phyloP scores from a whole-genome alignment of 2,797 vertebrate genomes.

The Sebastes hubbsi region DNA sequence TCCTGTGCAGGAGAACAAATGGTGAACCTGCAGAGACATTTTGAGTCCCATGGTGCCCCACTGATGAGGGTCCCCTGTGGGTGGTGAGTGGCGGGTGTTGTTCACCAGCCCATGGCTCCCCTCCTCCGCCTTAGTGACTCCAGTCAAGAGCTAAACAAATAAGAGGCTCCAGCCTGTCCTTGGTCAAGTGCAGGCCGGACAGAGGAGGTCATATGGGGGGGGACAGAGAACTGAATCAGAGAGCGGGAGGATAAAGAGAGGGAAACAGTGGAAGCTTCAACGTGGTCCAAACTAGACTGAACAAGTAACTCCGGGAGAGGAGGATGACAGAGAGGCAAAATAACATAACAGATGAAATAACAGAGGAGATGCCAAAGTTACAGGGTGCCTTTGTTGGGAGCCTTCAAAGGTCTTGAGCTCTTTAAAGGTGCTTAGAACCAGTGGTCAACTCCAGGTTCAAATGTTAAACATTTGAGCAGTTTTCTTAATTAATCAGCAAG shows the following conservation, averaged over 20 bases:
- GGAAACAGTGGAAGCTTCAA: background rate
- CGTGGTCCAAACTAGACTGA: background rate
- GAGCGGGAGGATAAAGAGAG: background rate
- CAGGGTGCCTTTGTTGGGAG: too few species aligned
- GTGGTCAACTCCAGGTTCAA: too few species aligned
- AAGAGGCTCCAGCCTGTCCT: constrained; percentile 77
- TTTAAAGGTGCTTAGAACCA: too few species aligned
- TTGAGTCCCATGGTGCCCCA: background rate
- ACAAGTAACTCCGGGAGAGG: background rate
- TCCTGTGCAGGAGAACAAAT: background rate
- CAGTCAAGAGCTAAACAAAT: constrained; percentile 76
- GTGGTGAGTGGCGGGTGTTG: background rate
- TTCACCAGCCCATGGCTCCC: constrained; percentile 33
- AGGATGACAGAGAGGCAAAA: background rate
- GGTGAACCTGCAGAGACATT: background rate
- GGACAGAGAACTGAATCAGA: background rate
- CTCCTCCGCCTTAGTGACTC: constrained; percentile 65
- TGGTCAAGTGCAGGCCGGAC: constrained; percentile 64
- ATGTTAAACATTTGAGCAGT: too few species aligned
- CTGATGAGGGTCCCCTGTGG: background rate
- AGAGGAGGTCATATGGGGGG: constrained; percentile 4
- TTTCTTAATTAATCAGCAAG: too few species aligned
- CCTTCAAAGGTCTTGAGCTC: too few species aligned
- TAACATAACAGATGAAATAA: background rate
- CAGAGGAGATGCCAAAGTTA: background rate